Evolutionary conservation across 2,797 vertebrate species (phyloP), one percentile per base, ranked within the genome.

Genomic region (Melanotaenia pygmaea): DNA sequence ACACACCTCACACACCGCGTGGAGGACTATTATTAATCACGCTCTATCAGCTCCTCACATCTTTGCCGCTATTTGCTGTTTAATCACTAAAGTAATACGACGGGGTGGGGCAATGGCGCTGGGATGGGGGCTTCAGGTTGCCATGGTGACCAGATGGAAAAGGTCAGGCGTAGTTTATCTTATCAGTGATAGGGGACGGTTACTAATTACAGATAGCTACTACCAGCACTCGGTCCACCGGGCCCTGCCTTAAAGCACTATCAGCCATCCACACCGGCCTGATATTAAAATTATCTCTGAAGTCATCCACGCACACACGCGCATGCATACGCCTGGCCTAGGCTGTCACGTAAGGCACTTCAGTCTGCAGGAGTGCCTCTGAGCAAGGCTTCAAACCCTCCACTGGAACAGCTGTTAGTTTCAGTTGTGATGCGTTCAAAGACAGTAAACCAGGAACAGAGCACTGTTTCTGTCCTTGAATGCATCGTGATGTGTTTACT

Each of bases 171-270:
- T 86, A 92, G 94, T 95, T 96, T 96, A 95, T 96, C 95, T 94
- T 94, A 94, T 95, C 92, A 90, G 88, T 58, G 95, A 96, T 96
- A 91, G 91, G 91, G 94, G 94, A 95, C 91, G 94, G 94, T 96
- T 96, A 95, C 94, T 89, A 95, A 95, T 95, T 95, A 83, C 93
- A 95, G 95, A 95, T 95, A 96, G 94, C 93, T 93, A 85, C 91
- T 86, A 89, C 88, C 84, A 93, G 87, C 87, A 79, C 85, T 88
- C 73, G 81, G 91, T 93, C 93, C 93, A 94, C 90, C 87, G 92
- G 94, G 93, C 92, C 92, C 81, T 76, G 91, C 91, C 94, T 93
- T 92, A 92, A 86, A 86, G 67, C 90, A 74, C 87, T 95, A 96
- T 97, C 96, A 79, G 92, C 94, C 91, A 94, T 86, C 20, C 90